Conservation (phyloP, 2,797 vertebrate genomes). For the Craterocephalus amniculus region DNA sequence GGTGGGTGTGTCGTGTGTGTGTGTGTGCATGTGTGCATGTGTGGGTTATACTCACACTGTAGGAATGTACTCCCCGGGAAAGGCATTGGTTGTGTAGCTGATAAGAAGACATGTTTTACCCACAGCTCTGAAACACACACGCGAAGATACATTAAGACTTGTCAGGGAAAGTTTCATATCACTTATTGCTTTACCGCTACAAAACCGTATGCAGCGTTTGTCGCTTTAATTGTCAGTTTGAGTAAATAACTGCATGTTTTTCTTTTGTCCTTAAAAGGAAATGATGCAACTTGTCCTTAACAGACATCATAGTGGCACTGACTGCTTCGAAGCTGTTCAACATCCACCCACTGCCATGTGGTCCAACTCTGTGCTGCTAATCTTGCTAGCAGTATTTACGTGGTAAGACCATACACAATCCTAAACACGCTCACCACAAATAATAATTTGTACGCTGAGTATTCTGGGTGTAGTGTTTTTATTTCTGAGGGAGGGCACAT, state of each 20-base stretch:
- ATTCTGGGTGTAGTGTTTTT: accelerated
- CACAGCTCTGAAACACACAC: constrained; percentile 86
- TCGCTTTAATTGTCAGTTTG: neutral
- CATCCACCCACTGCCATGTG: accelerated
- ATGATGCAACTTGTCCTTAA: neutral
- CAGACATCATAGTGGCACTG: neutral
- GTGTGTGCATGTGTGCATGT: constrained; percentile 8
- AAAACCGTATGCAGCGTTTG: neutral
- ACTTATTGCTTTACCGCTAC: neutral
- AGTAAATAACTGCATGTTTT: neutral
- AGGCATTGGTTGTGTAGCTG: constrained; percentile 96
- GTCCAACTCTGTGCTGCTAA: neutral
- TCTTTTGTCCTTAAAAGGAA: constrained; percentile 1
- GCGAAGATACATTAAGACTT: constrained; percentile 20
- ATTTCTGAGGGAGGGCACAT: neutral
- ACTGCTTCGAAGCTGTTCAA: neutral
- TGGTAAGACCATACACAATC: accelerated
- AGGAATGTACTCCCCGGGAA: constrained; percentile 94
- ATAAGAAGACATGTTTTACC: constrained; percentile 96
- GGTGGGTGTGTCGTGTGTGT: neutral
- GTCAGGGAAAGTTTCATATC: neutral
- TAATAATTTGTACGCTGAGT: neutral
- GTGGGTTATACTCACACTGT: constrained; percentile 88
- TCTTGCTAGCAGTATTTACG: too few relatives aligned
- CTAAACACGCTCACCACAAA: neutral